These are phyloP conservation scores for Pteruthius melanotis DNA, from an alignment of 2,113 vertebrate species.

Conservation along the genomic window DNA sequence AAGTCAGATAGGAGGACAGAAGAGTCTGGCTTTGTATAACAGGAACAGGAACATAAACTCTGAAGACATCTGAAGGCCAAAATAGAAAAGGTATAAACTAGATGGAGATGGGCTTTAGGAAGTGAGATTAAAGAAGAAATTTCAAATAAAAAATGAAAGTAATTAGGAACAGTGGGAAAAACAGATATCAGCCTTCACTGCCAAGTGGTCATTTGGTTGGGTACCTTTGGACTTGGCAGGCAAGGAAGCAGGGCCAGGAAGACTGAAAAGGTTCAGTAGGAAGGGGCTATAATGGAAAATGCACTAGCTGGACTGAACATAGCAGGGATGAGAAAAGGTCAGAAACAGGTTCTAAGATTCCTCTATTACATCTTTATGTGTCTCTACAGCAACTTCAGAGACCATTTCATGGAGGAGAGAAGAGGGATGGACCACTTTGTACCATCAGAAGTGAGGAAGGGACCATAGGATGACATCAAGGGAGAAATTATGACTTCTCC, in stretches of 20 bases:
- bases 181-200: background rate
- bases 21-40: background rate
- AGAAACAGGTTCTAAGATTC: background rate
- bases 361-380: background rate
- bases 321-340: background rate
- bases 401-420: background rate
- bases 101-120: background rate
- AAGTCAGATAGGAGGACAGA: background rate
- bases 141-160: background rate
- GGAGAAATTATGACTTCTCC: background rate
- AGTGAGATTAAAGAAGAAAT: background rate
- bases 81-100: background rate
- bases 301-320: background rate
- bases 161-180: background rate
- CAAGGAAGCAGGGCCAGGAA: background rate
- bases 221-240: background rate
- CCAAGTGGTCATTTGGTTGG: background rate
- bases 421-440: background rate
- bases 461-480: fast-evolving
- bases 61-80: background rate
- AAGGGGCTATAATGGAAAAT: background rate
- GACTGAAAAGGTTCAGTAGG: background rate
- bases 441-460: background rate
- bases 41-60: background rate
- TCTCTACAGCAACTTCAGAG: background rate